Evolutionary conservation across 2,797 vertebrate species (phyloP), one percentile per base, ranked within the genome.

Genomic region (Loriculus beryllinus): DNA sequence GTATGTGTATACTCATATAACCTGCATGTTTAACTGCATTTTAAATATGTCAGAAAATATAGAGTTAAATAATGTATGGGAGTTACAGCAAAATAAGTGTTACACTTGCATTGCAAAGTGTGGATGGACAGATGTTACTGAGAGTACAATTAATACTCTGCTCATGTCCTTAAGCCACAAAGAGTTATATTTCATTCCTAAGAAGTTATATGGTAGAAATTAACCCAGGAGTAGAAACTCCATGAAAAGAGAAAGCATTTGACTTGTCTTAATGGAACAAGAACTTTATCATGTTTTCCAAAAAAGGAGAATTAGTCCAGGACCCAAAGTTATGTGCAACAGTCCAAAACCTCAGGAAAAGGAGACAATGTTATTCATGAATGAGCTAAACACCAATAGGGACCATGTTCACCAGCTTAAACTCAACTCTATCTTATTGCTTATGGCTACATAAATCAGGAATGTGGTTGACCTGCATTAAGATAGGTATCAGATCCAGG

Each of bases 121-220:
- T 56, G 86, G 69, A 49, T 78, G 62, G 93, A 88, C 43, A 85
- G 62, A 54, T 96, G 60, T 93, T 96, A 84, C 86, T 88, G 62
- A 93, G 90, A 92, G 87, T 90, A 95, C 86, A 95, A 90, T 90
- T 95, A 97, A 94, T 97, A 67, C 95, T 96, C 62, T 77, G 33
- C 56, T 96, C 21, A 43, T 47, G 52, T 65, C 85, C 83, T 91
- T 92, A 92, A 96, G 56, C 54, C 84, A 92, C 76, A 95, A 86
- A 78, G 90, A 94, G 83, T 90, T 92, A n/a, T 88, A 70, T 85
- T 91, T 96, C 82, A 82, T 96, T 96, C 87, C 75, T 40, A 75
- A 88, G 45, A 92, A 81, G 59, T 88, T 96, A 74, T 72, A 74
- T 87, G 37, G 48, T 33, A 67, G 48, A 96, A 96, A 92, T 82